These are phyloP conservation scores for Reticulitermes speratus DNA, from an alignment of 1,140 invertebrate genomes.

Conservation along the genomic window DNA sequence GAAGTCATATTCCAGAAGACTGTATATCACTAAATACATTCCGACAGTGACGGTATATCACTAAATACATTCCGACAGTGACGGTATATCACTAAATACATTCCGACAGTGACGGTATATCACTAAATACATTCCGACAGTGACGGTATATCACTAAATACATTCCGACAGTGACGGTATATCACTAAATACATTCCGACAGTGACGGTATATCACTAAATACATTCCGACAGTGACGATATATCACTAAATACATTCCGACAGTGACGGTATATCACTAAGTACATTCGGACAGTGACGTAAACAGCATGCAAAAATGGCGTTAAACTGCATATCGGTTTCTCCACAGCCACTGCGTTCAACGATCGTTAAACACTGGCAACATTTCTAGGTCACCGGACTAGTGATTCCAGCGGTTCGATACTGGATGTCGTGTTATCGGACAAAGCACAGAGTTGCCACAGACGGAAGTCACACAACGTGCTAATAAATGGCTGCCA, in stretches of 20 bases:
- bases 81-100: too few relatives aligned
- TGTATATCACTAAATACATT: too few relatives aligned
- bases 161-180: too few relatives aligned
- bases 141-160: background rate
- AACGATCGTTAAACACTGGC: background rate
- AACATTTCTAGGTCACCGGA: background rate
- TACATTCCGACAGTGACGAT: too few relatives aligned
- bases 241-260: too few relatives aligned
- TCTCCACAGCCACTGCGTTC: background rate
- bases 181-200: too few relatives aligned
- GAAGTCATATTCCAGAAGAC: too few relatives aligned
- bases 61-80: too few relatives aligned
- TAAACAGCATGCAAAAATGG: background rate
- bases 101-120: background rate
- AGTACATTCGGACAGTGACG: background rate
- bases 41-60: background rate
- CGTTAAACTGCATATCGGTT: background rate
- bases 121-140: too few relatives aligned
- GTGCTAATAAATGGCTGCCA: background rate
- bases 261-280: too few relatives aligned
- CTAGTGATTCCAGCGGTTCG: background rate
- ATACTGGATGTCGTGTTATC: background rate
- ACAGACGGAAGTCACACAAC: background rate
- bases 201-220: too few relatives aligned
- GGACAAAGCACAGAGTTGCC: background rate